Conservation (phyloP, 2,888 invertebrate species). For the Agrotis clavis region DNA sequence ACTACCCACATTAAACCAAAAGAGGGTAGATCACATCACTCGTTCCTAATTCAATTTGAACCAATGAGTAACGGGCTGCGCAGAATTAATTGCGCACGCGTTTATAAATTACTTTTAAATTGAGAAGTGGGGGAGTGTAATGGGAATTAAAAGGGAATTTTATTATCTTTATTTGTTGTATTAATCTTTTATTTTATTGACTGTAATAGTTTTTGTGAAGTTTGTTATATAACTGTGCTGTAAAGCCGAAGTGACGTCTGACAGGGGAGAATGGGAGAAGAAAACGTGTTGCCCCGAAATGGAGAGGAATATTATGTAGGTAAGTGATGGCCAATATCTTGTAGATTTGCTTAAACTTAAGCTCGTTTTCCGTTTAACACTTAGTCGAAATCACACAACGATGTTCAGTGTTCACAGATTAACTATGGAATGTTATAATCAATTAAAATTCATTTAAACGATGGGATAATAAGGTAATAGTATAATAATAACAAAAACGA, state of each 20-base stretch:
- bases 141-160: slow-evolving; percentile 38
- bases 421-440: too few species aligned
- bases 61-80: slow-evolving; percentile 61
- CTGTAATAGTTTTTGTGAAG: background rate
- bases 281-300: too few species aligned
- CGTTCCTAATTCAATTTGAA: slow-evolving; percentile 65
- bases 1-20: slow-evolving; percentile 37
- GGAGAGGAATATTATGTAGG: too few species aligned
- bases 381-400: too few species aligned
- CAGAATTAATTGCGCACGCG: slow-evolving; percentile 60
- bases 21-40: slow-evolving; percentile 63
- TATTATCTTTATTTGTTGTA: slow-evolving; percentile 23
- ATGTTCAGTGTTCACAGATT: too few species aligned
- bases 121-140: slow-evolving; percentile 41
- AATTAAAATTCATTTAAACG: too few species aligned
- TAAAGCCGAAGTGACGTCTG: background rate
- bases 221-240: slow-evolving; percentile 5
- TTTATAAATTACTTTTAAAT: slow-evolving; percentile 55
- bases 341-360: too few species aligned
- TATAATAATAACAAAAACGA: too few species aligned
- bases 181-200: slow-evolving; percentile 17
- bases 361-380: too few species aligned
- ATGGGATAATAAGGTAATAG: too few species aligned
- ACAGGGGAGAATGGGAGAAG: too few species aligned
- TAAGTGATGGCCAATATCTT: too few species aligned